A percentile compares a stretch with the other conserved stretches of the same genome.
Evolutionary conservation across 2,113 vertebrate genomes (phyloP).

Genomic region (Apus apus): DNA sequence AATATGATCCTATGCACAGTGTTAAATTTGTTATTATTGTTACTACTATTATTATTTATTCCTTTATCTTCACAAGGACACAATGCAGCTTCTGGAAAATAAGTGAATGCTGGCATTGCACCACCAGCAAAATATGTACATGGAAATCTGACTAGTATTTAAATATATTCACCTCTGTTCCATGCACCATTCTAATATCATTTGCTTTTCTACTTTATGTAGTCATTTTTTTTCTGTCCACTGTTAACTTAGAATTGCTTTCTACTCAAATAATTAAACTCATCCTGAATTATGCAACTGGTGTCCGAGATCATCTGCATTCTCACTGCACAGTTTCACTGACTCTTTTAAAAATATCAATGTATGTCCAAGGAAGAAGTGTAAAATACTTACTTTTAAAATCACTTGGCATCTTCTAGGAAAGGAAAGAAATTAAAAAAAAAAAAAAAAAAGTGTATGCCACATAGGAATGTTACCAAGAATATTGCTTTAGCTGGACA

Average conservation of each 20-base stretch:
- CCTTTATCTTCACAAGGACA: constrained; percentile 8
- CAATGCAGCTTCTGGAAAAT: neutral
- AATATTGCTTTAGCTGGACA: neutral
- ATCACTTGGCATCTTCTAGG: neutral
- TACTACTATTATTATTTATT: neutral
- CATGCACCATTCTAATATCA: neutral
- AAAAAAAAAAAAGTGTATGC: too few relatives aligned
- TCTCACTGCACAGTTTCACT: neutral
- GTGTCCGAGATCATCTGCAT: neutral
- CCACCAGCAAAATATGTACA: neutral
- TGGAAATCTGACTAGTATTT: neutral
- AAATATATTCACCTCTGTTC: neutral
- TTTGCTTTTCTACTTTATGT: neutral
- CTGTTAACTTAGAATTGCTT: neutral
- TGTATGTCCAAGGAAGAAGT: neutral
- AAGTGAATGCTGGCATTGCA: neutral
- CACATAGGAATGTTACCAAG: neutral
- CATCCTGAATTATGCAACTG: neutral
- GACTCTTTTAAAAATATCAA: neutral
- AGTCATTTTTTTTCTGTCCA: neutral
- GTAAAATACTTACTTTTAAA: constrained; percentile 25
- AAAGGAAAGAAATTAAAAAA: neutral
- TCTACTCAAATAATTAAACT: neutral
- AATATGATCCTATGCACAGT: neutral
- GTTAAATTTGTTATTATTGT: neutral